Evolutionary conservation across 2,888 invertebrate genomes (phyloP).

Genomic region (Hemicrepidius hirtus): DNA sequence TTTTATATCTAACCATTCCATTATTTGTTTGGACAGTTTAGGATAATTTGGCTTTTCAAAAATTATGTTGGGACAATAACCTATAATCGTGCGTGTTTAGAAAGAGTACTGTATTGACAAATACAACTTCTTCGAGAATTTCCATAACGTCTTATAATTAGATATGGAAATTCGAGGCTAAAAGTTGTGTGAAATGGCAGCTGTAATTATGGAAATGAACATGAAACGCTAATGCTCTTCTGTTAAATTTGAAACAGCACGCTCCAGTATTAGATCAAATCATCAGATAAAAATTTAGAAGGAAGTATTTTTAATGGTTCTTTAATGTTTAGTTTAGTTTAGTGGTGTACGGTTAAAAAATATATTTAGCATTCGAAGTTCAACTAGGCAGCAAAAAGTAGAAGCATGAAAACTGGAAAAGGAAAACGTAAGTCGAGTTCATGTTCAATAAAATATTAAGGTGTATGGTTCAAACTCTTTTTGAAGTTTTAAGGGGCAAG

Average conservation of each 20-base stretch:
- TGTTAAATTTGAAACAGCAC: too few relatives aligned
- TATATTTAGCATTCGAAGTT: too few relatives aligned
- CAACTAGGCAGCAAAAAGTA: too few relatives aligned
- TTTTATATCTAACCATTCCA: too few relatives aligned
- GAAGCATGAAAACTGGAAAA: too few relatives aligned
- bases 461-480: too few relatives aligned
- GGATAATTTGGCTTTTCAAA: too few relatives aligned
- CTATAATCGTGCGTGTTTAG: neutral
- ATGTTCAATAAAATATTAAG: too few relatives aligned
- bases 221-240: neutral
- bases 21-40: too few relatives aligned
- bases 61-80: neutral
- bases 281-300: neutral
- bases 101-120: neutral
- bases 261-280: neutral
- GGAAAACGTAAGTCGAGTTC: too few relatives aligned
- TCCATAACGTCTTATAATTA: neutral
- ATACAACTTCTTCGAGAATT: neutral
- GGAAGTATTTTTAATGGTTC: neutral
- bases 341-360: too few relatives aligned
- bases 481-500: too few relatives aligned
- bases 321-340: neutral
- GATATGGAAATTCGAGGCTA: neutral
- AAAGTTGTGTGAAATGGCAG: neutral
- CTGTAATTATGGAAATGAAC: conserved; percentile 16